Evolutionary conservation across 1,140 invertebrate species (phyloP), one percentile per base, ranked within the genome.

Genomic region (Scylla paramamosain): DNA sequence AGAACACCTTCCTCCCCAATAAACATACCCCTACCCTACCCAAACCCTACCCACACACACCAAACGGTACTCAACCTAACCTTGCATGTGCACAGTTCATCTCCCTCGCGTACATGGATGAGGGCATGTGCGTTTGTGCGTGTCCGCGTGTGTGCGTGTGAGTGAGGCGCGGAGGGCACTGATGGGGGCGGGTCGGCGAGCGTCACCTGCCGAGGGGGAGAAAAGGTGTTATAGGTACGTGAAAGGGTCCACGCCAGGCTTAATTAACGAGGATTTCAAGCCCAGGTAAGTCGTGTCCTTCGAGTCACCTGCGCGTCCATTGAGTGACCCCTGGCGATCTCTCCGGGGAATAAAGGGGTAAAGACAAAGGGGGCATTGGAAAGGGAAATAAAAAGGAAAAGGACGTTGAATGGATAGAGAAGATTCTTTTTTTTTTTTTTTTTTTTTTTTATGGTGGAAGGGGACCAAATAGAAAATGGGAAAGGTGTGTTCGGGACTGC

Each of bases 251-350:
- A 20, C 67, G 67, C 67, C 67, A 77, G 67, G 4, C 67, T 77
- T 77, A 77, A 77, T 77, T 77, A 77, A 77, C 67, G 67, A 77
- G 67, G 67, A 77, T 77, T 77, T 77, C 67, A 77, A 77, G 67
- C 20, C 67, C 67, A 77, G 67, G 25, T 77, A 20, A 77, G 67
- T n/a, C 67, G 67, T n/a, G 67, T 77, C 67, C 67, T 77, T n/a
- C 1, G 20, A 25, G 20, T n/a, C 67, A 77, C 16, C 67, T 59
- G 67, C 0, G 67, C 67, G n/a, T 39, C 39, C 39, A 39, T 39
- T 39, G 39, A 39, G 20, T 20, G 67, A n/a, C 67, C 67, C n/a
- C 12, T 20, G 25, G 67, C 67, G 67, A 77, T 77, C 25, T 77
- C 6, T 77, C 20, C n/a, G n/a, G 20, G 67, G 67, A 77, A 77